Percentiles rank a stretch among this genome's conserved stretches.
These are phyloP conservation scores for Sebastiscus albofasciatus DNA, from an alignment of 2,797 vertebrate species.

Conservation along the genomic window DNA sequence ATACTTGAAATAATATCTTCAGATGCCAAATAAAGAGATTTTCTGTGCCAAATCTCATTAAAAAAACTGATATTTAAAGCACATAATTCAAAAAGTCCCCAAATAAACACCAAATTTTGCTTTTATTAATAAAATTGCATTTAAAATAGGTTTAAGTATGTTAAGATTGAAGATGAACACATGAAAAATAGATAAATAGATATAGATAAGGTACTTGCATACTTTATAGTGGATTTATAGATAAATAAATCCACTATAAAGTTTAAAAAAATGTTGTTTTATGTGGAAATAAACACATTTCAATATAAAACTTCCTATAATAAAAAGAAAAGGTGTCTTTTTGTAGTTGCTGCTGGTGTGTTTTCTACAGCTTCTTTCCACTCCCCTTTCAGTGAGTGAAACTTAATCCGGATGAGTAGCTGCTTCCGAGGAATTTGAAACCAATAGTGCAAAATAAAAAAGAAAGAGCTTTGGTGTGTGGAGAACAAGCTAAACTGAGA, in stretches of 20 bases:
- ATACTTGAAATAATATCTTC: neutral
- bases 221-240: too few relatives aligned
- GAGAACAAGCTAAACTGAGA: neutral
- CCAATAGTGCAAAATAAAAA: neutral
- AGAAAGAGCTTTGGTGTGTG: neutral
- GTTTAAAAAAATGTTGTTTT: too few relatives aligned
- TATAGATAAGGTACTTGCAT: too few relatives aligned
- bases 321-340: too few relatives aligned
- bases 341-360: neutral
- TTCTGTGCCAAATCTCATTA: neutral
- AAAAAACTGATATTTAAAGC: neutral
- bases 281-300: neutral
- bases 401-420: constrained; percentile 63
- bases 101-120: neutral
- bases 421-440: constrained; percentile 46
- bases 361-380: neutral
- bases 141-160: neutral
- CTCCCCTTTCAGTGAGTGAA: constrained; percentile 34
- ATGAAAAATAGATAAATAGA: too few relatives aligned
- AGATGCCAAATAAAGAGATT: neutral
- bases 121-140: neutral
- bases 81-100: neutral
- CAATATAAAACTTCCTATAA: neutral
- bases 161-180: neutral
- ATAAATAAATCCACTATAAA: too few relatives aligned